Conservation (phyloP, 2,113 vertebrate species). For the Zosterops hypoxanthus region DNA sequence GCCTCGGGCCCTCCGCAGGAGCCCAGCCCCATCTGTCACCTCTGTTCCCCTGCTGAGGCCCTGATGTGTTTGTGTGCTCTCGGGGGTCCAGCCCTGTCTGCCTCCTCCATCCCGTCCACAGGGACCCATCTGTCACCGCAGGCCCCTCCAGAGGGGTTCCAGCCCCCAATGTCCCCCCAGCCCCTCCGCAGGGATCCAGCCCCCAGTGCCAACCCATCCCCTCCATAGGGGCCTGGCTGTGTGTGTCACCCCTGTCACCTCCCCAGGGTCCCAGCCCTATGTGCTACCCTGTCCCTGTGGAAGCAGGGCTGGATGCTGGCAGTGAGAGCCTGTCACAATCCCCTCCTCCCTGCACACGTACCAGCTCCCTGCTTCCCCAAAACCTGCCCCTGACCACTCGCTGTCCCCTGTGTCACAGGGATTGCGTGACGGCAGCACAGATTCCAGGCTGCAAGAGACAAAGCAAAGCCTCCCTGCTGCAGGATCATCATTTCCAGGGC, state of each 20-base stretch:
- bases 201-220: not conserved
- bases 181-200: not conserved
- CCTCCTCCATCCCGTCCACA: too few relatives aligned
- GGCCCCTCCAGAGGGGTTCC: not conserved
- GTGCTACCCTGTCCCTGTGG: not conserved
- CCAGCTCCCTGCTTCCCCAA: not conserved
- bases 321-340: not conserved
- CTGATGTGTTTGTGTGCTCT: not conserved
- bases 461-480: not conserved
- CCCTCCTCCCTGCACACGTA: not conserved
- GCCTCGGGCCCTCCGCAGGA: not conserved
- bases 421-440: not conserved
- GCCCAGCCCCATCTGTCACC: not conserved
- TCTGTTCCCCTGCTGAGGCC: not conserved
- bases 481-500: not conserved
- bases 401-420: not conserved
- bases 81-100: not conserved
- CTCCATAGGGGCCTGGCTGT: accelerated
- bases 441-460: not conserved
- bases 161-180: not conserved
- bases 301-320: not conserved
- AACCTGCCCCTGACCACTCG: not conserved
- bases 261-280: accelerated
- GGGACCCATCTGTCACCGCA: not conserved
- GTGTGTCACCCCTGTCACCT: not conserved